Base-by-base conservation (phyloP, 1,140 invertebrate genomes). In the Matsumurasca onukii region DNA sequence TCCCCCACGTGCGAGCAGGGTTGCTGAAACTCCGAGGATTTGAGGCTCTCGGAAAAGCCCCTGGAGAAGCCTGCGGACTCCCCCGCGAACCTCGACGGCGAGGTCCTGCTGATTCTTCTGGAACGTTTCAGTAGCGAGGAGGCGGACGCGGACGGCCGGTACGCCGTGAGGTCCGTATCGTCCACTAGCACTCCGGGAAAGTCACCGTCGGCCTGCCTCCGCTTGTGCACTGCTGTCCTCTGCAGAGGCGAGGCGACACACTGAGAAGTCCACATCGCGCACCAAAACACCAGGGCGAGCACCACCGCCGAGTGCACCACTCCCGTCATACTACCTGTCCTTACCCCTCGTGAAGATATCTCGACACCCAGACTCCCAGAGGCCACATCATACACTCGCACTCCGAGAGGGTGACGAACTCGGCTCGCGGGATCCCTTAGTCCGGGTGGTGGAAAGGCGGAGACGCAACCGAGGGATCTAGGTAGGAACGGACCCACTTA, bases 1-100 rank as follows among this genome's bases (percentile, higher is more conserved):
- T 75, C 75, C 57, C 75, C 75, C 49, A 73, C 68, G 61, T 75
- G 74, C 12, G 71, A 69, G 63, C 73, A 75, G 30, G 73, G 68
- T 5, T 52, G 45, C n/a, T 39, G 67, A 30, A 31, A 31, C 3
- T 39, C 69, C 52, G 55, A 55, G 34, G 65, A 66, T 29, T 55
- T 48, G 29, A 66, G 45, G 34, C 39, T 15, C 51, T 52, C 27
- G 49, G 49, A 31, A 55, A 69, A 52, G 20, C 68, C 61, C 29
- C 68, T 25, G 48, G 64, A 63, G 31, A 66, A 55, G 12, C 48
- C 64, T 51, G 31, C 59, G 25, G 45, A 45, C 52, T 17, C 30
- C 20, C 57, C 39, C 31, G 59, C 24, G 5, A 29, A 59, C n/a
- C n/a, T n/a, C n/a, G n/a, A n/a, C n/a, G n/a, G n/a, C n/a, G n/a